A percentile compares a stretch with the other conserved stretches of the same genome.
Conservation (phyloP, 2,797 vertebrate species). For the Xiphorhynchus erythropygius region DNA sequence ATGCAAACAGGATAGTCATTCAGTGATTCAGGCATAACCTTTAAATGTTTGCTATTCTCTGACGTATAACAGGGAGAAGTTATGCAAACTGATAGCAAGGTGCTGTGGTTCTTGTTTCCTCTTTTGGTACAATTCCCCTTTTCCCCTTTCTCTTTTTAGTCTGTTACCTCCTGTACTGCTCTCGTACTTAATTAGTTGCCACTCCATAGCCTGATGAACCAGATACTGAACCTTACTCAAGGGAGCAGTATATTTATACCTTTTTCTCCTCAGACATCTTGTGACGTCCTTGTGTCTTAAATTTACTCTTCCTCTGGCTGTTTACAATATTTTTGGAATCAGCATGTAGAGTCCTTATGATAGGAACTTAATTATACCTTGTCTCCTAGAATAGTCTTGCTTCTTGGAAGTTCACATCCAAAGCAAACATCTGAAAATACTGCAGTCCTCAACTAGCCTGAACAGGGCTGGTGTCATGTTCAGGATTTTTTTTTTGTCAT, state of each 20-base stretch:
- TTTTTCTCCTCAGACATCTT: neutral
- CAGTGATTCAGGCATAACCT: neutral
- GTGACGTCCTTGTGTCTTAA: neutral
- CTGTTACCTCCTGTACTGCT: neutral
- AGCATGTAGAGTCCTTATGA: neutral
- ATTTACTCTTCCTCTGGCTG: neutral
- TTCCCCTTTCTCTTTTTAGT: neutral
- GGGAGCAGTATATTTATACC: neutral
- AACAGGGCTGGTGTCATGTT: neutral
- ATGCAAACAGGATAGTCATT: neutral
- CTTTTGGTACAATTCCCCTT: neutral
- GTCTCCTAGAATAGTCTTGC: neutral
- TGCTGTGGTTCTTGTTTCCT: neutral
- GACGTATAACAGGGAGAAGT: neutral
- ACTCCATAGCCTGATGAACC: neutral
- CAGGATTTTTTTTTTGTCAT: neutral
- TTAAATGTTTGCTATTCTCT: neutral
- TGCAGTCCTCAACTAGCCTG: neutral
- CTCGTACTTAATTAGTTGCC: neutral
- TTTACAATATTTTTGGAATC: neutral
- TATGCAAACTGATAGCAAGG: neutral
- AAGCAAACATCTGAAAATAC: neutral
- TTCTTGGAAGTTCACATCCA: neutral
- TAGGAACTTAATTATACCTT: conserved; percentile 1
- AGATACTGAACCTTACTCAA: neutral